Conservation (phyloP, 1,140 invertebrate genomes). For the Drosophila neocordata region DNA sequence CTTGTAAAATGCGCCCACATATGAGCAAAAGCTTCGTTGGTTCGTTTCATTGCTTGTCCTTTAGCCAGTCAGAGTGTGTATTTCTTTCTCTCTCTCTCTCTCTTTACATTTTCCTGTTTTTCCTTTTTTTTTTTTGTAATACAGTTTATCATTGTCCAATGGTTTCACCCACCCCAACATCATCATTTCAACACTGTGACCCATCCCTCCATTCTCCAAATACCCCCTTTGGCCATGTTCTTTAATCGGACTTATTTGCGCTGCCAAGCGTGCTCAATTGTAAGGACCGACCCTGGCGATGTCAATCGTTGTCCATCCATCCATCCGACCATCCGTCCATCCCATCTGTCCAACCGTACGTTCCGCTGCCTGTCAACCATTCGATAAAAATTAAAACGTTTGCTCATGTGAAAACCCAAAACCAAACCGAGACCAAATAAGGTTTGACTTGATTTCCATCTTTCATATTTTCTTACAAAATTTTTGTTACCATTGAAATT, state of each 20-base stretch:
- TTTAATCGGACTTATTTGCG: slow-evolving; percentile 61
- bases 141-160: slow-evolving; percentile 72
- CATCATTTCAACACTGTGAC: slow-evolving; percentile 8
- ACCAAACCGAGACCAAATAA: slow-evolving; percentile 28
- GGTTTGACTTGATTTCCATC: slow-evolving; percentile 10
- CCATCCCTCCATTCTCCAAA: not conserved
- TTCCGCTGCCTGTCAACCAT: slow-evolving; percentile 49
- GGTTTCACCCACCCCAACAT: slow-evolving; percentile 36
- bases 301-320: slow-evolving; percentile 37
- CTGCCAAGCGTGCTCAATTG: slow-evolving; percentile 69
- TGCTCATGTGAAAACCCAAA: slow-evolving; percentile 66
- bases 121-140: slow-evolving; percentile 49
- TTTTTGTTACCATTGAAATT: not conserved
- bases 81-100: slow-evolving; percentile 6
- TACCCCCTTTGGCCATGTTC: slow-evolving; percentile 3
- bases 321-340: not conserved
- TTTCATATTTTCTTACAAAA: slow-evolving; percentile 18
- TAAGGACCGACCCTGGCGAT: slow-evolving; percentile 35
- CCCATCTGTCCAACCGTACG: not conserved
- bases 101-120: not conserved
- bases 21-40: slow-evolving; percentile 1
- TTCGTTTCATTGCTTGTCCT: slow-evolving; percentile 12
- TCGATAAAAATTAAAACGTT: slow-evolving; percentile 77
- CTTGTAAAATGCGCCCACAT: slow-evolving; percentile 68
- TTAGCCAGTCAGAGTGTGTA: not conserved